Evolutionary conservation across 2,888 invertebrate species (phyloP).

Genomic region (Tanypteryx hageni): DNA sequence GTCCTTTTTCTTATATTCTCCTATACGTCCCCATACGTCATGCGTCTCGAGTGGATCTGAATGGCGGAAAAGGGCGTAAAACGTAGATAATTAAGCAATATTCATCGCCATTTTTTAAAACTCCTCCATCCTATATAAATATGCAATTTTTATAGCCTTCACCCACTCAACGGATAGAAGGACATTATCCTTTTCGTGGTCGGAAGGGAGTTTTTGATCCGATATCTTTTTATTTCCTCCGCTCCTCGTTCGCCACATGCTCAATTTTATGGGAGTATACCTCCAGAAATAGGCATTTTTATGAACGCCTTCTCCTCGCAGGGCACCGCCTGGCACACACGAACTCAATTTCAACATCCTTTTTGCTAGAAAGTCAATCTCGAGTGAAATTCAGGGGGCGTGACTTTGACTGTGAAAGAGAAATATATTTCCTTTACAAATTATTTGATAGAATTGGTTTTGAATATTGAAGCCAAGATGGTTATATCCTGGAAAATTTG

Average conservation of each 20-base stretch:
- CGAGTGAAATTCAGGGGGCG: neutral
- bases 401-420: neutral
- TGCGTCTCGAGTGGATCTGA: neutral
- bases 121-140: neutral
- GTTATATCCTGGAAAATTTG: too few species aligned
- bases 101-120: neutral
- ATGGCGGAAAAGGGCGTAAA: neutral
- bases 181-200: slow-evolving; percentile 8
- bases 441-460: too few species aligned
- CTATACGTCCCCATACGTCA: too few species aligned
- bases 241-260: neutral
- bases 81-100: slow-evolving; percentile 4
- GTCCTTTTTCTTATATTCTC: neutral
- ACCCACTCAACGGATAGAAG: neutral
- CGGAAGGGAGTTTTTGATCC: neutral
- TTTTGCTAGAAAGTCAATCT: neutral
- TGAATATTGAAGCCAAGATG: too few species aligned
- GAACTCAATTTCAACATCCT: neutral
- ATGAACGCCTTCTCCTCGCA: neutral
- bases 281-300: neutral
- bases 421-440: too few species aligned
- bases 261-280: neutral
- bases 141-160: neutral
- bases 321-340: neutral
- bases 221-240: slow-evolving; percentile 10